Conservation (phyloP, 2,888 invertebrate species). For the Drosophila aldrichi region DNA sequence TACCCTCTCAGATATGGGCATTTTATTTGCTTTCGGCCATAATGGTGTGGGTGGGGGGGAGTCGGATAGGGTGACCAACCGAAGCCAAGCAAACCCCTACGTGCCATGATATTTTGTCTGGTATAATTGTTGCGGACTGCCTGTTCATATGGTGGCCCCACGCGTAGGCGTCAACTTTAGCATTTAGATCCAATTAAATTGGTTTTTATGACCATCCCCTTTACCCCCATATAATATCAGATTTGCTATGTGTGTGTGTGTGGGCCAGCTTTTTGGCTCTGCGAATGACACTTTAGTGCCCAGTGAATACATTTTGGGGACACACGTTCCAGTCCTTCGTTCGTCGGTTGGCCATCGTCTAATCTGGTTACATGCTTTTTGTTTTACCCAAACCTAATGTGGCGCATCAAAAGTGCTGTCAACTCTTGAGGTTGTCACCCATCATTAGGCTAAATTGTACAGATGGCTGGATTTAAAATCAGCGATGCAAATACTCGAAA, state of each 20-base stretch:
- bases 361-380: slow-evolving; percentile 57
- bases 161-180: slow-evolving; percentile 51
- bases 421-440: slow-evolving; percentile 49
- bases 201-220: slow-evolving; percentile 56
- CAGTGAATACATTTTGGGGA: slow-evolving; percentile 25
- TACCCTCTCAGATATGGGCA: slow-evolving; percentile 60
- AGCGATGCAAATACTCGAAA: slow-evolving; percentile 35
- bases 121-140: slow-evolving; percentile 62
- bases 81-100: slow-evolving; percentile 21
- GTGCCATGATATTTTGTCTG: slow-evolving; percentile 28
- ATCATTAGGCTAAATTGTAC: slow-evolving; percentile 46
- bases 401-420: slow-evolving; percentile 52
- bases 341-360: slow-evolving; percentile 45
- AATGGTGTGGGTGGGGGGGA: slow-evolving; percentile 22
- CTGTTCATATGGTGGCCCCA: slow-evolving; percentile 38
- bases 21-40: slow-evolving; percentile 59
- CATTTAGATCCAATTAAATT: slow-evolving; percentile 78
- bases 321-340: not conserved
- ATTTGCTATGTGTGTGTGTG: slow-evolving; percentile 19
- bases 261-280: slow-evolving; percentile 20
- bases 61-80: not conserved
- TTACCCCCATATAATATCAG: slow-evolving; percentile 10
- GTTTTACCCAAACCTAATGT: slow-evolving; percentile 63
- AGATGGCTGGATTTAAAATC: slow-evolving; percentile 40
- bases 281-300: slow-evolving; percentile 22